phyloP scores from a whole-genome alignment of 2,888 invertebrate species.

The Himalopsyche kuldschensis region DNA sequence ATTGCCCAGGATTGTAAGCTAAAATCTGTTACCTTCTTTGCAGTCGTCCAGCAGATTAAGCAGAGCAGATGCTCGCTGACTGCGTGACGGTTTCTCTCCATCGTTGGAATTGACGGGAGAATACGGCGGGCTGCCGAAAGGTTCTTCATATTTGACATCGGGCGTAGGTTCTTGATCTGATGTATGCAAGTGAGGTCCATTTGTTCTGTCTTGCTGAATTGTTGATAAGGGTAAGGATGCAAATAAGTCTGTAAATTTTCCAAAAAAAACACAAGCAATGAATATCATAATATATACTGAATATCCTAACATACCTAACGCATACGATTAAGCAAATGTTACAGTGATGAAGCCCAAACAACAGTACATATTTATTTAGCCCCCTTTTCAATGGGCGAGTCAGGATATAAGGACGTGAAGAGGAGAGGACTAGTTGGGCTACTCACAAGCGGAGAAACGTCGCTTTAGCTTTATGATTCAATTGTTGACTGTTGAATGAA shows the following conservation, averaged over 20 bases:
- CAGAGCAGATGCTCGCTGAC: constrained; percentile 66
- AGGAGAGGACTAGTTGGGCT: too few species aligned
- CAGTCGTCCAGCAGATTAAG: constrained; percentile 64
- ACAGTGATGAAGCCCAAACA: too few species aligned
- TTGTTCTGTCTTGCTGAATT: constrained; percentile 33
- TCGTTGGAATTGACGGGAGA: constrained; percentile 48
- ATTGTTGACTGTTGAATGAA: too few species aligned
- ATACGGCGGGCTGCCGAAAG: constrained; percentile 14
- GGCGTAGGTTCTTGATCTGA: not conserved
- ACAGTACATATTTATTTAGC: too few species aligned
- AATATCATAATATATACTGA: not conserved
- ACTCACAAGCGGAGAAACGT: too few species aligned
- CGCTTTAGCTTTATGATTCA: too few species aligned
- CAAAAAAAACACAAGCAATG: not conserved
- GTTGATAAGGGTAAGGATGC: constrained; percentile 35
- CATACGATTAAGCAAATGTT: too few species aligned
- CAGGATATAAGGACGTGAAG: too few species aligned
- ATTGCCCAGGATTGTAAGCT: too few species aligned
- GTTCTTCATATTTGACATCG: constrained; percentile 16
- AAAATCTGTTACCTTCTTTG: constrained; percentile 20
- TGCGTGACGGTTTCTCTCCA: constrained; percentile 51
- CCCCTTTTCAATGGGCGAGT: too few species aligned
- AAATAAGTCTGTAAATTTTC: constrained; percentile 30
- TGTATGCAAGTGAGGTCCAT: not conserved
- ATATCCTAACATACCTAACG: too few species aligned